These are phyloP conservation scores for Andrena fulva DNA, from an alignment of 2,888 invertebrate genomes.

Conservation along the genomic window DNA sequence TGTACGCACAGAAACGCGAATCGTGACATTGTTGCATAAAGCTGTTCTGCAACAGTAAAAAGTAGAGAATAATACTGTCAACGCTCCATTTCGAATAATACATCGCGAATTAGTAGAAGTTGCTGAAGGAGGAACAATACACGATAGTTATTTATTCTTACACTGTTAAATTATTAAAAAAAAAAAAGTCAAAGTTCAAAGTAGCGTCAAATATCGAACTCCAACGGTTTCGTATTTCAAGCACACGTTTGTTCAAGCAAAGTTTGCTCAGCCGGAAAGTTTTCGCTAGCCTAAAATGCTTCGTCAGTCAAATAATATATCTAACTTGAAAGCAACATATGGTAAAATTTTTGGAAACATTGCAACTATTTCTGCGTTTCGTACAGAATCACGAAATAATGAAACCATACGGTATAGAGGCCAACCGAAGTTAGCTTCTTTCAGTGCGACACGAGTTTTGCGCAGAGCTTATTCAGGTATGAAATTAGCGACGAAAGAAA, in stretches of 20 bases:
- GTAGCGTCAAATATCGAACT: background rate
- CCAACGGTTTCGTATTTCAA: background rate
- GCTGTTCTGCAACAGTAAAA: too few relatives aligned
- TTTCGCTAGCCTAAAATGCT: background rate
- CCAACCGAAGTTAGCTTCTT: background rate
- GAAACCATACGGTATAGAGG: background rate
- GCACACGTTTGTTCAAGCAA: too few relatives aligned
- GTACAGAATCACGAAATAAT: background rate
- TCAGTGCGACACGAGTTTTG: slow-evolving; percentile 15
- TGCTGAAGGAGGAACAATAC: background rate
- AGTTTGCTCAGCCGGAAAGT: background rate
- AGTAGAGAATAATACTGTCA: background rate
- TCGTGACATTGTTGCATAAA: too few relatives aligned
- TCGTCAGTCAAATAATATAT: slow-evolving; percentile 4
- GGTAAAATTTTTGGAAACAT: background rate
- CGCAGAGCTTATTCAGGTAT: slow-evolving; percentile 17
- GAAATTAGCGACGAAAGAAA: background rate
- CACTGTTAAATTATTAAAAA: slow-evolving; percentile 29
- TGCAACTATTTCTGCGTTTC: background rate
- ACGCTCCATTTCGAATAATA: slow-evolving; percentile 3
- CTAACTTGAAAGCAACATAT: too few relatives aligned
- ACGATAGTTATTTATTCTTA: slow-evolving; percentile 1
- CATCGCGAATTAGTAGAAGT: background rate
- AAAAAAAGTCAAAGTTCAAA: background rate
- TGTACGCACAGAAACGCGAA: too few relatives aligned